Percentiles rank a stretch among this genome's conserved stretches.
phyloP scores from a whole-genome alignment of 2,797 vertebrate species.

The Acanthis flammea region DNA sequence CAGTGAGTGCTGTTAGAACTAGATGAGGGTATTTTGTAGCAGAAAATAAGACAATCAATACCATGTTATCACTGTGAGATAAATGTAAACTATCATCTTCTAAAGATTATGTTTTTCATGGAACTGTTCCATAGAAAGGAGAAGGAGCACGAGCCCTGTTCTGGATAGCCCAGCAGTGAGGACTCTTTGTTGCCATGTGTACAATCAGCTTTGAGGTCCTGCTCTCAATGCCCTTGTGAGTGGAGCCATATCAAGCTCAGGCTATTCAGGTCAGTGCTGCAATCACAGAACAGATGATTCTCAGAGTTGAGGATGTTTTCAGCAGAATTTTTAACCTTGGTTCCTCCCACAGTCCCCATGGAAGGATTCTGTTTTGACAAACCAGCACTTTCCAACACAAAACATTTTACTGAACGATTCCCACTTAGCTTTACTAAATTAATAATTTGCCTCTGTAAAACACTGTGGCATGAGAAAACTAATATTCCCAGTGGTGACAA shows the following conservation, averaged over 20 bases:
- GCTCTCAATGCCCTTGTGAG: not conserved
- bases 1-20: not conserved
- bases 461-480: not conserved
- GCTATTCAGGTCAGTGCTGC: not conserved
- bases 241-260: fast-evolving
- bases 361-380: not conserved
- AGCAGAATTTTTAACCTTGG: not conserved
- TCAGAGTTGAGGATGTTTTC: not conserved
- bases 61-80: not conserved
- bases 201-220: not conserved
- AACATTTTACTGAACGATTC: not conserved
- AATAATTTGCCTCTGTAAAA: not conserved
- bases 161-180: not conserved
- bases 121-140: not conserved
- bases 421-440: not conserved
- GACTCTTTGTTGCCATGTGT: not conserved
- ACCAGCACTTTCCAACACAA: not conserved
- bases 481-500: not conserved
- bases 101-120: not conserved
- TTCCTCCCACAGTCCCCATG: not conserved
- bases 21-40: not conserved
- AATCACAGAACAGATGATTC: not conserved
- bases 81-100: not conserved
- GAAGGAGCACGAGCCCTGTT: not conserved
- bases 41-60: not conserved